These are phyloP conservation scores for Poecilia velifera DNA, from an alignment of 2,797 vertebrate genomes.

Conservation along the genomic window DNA sequence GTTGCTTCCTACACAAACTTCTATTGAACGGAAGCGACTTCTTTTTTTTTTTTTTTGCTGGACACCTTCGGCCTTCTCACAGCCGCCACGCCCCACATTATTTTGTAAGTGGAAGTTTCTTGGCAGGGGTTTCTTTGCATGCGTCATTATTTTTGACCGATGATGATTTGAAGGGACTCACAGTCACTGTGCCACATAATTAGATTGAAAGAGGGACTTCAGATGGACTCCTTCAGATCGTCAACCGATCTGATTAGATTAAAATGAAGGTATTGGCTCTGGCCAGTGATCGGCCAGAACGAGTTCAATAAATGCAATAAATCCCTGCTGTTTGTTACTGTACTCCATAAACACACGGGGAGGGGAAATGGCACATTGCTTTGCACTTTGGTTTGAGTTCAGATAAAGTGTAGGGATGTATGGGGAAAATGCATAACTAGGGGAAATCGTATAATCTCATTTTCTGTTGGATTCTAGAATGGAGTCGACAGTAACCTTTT, in stretches of 20 bases:
- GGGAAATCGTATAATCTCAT: not conserved
- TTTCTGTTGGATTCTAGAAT: not conserved
- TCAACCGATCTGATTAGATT: not conserved
- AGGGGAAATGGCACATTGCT: not conserved
- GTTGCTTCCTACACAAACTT: not conserved
- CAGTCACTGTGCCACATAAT: not conserved
- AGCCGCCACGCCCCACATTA: not conserved
- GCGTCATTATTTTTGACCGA: not conserved
- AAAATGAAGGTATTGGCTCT: not conserved
- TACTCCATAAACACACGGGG: not conserved
- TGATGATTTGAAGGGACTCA: not conserved
- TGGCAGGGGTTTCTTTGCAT: not conserved
- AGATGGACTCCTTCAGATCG: not conserved
- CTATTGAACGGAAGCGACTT: not conserved
- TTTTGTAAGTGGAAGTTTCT: not conserved
- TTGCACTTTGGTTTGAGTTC: not conserved
- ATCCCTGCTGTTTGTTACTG: not conserved
- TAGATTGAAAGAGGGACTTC: not conserved
- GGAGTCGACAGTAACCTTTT: not conserved
- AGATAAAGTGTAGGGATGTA: not conserved
- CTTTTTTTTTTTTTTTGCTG: not conserved
- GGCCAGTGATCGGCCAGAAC: not conserved
- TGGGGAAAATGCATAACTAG: not conserved
- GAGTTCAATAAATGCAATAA: not conserved
- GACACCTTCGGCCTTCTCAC: not conserved